A percentile compares a stretch with the other conserved stretches of the same genome.
Evolutionary conservation across 1,140 invertebrate genomes (phyloP).

Genomic region (Steinernema feltiae): DNA sequence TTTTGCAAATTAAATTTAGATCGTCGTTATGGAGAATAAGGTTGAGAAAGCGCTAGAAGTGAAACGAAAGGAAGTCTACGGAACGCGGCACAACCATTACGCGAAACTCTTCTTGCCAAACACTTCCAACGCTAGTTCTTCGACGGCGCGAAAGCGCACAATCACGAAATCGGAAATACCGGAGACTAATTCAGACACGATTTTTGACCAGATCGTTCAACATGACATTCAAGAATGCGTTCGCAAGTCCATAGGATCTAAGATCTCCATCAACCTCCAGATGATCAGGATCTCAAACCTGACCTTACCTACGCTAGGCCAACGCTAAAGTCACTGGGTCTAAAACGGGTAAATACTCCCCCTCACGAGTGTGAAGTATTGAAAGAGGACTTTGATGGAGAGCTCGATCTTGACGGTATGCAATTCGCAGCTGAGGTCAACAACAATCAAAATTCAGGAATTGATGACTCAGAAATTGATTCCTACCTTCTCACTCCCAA

Average conservation of each 20-base stretch:
- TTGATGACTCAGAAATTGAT: conserved; percentile 55
- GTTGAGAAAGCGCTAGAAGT: conserved; percentile 49
- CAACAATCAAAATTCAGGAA: conserved; percentile 33
- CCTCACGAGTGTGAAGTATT: too few species aligned
- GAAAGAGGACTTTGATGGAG: conserved; percentile 35
- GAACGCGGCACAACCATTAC: conserved; percentile 47
- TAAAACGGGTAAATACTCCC: too few species aligned
- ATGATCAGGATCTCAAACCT: conserved; percentile 20
- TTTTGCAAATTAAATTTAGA: too few species aligned
- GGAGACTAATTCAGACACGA: conserved; percentile 14
- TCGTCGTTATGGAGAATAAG: conserved; percentile 42
- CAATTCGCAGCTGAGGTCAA: background rate
- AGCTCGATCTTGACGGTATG: conserved; percentile 45
- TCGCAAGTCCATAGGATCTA: conserved; percentile 3
- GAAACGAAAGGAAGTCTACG: conserved; percentile 34
- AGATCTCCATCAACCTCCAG: conserved; percentile 6
- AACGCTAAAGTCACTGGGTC: too few species aligned
- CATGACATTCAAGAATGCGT: background rate
- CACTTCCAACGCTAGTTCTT: too few species aligned
- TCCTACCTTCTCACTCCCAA: conserved; percentile 48
- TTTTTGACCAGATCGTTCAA: background rate
- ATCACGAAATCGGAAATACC: background rate
- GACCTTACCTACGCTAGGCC: conserved; percentile 38
- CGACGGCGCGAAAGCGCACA: conserved; percentile 18
- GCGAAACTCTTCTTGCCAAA: conserved; percentile 34